Conservation (phyloP, 2,113 vertebrate species). For the Galemys pyrenaicus region DNA sequence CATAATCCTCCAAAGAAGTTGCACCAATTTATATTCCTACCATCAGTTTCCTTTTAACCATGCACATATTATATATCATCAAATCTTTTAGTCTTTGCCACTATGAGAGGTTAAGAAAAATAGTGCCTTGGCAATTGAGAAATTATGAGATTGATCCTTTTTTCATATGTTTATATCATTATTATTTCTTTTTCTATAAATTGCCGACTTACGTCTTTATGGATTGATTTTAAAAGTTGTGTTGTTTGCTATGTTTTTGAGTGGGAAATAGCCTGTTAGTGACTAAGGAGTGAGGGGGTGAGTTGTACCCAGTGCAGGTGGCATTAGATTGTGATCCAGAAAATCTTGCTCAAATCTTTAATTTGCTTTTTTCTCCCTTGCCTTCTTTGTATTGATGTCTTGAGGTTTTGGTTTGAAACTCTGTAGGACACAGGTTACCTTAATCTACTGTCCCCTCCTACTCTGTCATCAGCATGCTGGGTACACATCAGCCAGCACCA, state of each 20-base stretch:
- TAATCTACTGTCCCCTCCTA: not conserved
- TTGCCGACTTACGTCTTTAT: not conserved
- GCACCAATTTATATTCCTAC: not conserved
- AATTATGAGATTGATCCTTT: not conserved
- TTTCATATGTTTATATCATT: not conserved
- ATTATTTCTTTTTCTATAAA: not conserved
- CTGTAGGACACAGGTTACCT: not conserved
- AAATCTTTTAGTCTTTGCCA: slow-evolving; percentile 33
- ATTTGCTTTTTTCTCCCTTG: not conserved
- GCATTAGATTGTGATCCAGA: not conserved
- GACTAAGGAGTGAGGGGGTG: not conserved
- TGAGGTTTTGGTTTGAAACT: not conserved
- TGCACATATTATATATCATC: not conserved
- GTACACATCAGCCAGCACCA: not conserved
- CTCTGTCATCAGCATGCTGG: not conserved
- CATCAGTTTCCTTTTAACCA: not conserved
- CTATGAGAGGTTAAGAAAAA: not conserved
- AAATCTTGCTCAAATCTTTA: not conserved
- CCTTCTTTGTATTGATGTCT: not conserved
- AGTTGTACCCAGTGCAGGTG: not conserved
- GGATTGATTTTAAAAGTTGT: not conserved
- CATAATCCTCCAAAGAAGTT: not conserved
- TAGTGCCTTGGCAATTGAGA: not conserved
- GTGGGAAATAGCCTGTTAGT: not conserved
- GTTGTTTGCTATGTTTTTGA: not conserved